These are phyloP conservation scores for Pocillopora meandrina DNA, from an alignment of 92 coral and sea anemone genomes.

Conservation along the genomic window DNA sequence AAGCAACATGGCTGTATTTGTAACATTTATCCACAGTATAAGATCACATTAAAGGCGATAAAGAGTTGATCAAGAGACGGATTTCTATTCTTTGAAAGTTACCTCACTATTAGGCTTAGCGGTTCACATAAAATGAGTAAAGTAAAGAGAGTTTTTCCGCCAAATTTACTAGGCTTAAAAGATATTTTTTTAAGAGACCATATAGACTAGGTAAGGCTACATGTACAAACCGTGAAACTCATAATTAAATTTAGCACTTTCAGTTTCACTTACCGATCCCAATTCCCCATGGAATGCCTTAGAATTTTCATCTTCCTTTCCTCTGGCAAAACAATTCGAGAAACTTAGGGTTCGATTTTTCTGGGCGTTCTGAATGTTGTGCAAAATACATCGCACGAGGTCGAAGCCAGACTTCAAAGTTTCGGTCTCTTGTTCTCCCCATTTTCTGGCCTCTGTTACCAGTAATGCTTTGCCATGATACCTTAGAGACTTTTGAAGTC, in stretches of 20 bases:
- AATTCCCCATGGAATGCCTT: conserved; percentile 55
- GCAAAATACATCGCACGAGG: conserved; percentile 56
- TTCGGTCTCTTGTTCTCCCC: conserved; percentile 7
- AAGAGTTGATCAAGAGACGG: too few species aligned
- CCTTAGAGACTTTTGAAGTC: neutral
- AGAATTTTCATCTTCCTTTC: conserved; percentile 47
- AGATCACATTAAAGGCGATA: too few species aligned
- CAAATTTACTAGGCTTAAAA: too few species aligned
- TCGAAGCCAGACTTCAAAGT: conserved; percentile 57
- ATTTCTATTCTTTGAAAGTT: too few species aligned
- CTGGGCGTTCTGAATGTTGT: conserved; percentile 37
- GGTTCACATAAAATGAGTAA: too few species aligned
- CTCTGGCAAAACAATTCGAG: conserved; percentile 46
- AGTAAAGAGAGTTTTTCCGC: too few species aligned
- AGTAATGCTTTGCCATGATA: conserved; percentile 35
- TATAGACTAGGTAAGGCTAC: neutral
- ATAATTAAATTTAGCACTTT: neutral
- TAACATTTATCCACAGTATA: too few species aligned
- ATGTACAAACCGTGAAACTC: neutral
- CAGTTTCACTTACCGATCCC: conserved; percentile 67
- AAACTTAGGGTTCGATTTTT: conserved; percentile 27
- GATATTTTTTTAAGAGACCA: too few species aligned
- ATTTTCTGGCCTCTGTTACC: conserved; percentile 20
- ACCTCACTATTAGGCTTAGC: too few species aligned
- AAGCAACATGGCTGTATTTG: too few species aligned